Base-by-base conservation (phyloP, 2,113 vertebrate genomes). In the Lycaon pictus region DNA sequence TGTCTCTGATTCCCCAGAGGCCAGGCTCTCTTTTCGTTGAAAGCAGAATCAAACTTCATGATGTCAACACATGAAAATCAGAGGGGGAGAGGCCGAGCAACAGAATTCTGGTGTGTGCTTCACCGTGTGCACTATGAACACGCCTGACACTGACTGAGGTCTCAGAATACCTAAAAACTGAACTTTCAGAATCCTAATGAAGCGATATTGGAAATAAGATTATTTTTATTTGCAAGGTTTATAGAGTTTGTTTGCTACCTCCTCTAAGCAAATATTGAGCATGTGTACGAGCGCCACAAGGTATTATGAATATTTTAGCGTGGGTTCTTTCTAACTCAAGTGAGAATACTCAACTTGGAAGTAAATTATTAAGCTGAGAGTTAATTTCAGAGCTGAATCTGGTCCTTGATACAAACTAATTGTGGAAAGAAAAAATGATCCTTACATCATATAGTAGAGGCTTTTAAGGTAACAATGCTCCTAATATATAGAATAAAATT, bases 401-500 rank as follows among this genome's bases (percentile, higher is more conserved):
- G 20, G 23, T 53, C 25, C 65, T 51, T 76, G 25, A 65, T 88
- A 65, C 2, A 60, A 5, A 94, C 51, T 80, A 19, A n/a, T 23
- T 76, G 74, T 35, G 58, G 16, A 76, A 76, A 93, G n/a, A 88
- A 80, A 83, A 62, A 16, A 90, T 91, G 65, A 51, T n/a, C 53
- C 22, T 85, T 53, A 96, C 90, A 72, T 84, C 29, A 69, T 63
- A 72, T n/a, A 92, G 48, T 53, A 65, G 29, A 94, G 53, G 22
- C 1, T 53, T 91, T 94, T 32, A 56, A 55, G 23, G 4, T 89
- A 93, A 96, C 94, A 62, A 72, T 83, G 11, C n/a, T 92, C 11
- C 32, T 65, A 77, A 65, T 43, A 92, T 84, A 90, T 32, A 79
- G 32, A 95, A 82, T 55, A 43, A 88, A 93, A 92, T 48, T 17